Base-by-base conservation (phyloP, 2,888 invertebrate genomes). In the Lycocerus yunnanus region DNA sequence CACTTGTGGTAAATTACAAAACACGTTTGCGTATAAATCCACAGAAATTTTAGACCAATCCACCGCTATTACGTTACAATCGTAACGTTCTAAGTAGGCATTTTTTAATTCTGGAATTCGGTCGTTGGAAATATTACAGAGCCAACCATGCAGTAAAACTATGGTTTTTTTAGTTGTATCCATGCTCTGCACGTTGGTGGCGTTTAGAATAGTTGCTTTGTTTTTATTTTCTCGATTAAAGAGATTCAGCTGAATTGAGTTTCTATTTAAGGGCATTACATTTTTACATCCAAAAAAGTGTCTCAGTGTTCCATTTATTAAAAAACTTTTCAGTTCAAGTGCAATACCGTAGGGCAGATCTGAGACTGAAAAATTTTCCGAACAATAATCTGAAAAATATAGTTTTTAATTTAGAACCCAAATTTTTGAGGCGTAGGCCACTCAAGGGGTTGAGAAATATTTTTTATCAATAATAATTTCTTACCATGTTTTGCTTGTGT, bases 71-170 rank as follows among this genome's bases (percentile, higher is more conserved):
- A 75, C 43, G 15, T 75, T 72, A 13, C 11, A 15, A 24, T 75
- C 75, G n/a, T 69, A 59, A 13, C 72, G 67, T 16, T 18, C 14
- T 15, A 75, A 43, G 24, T 75, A 75, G 13, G 72, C 69, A 10
- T 72, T 24, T 67, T 58, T 75, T 8, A 75, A 13, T 67, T 72
- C 58, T 1, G 72, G 75, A 15, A 75, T 59, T 58, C 65, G 9
- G 15, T 70, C 68, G 24, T 72, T 70, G 1, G 67, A 61, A 2
- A 67, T 16, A 15, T 69, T 75, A 16, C 75, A 75, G 3, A 72
- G 20, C 72, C 72, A 75, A 13, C 75, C 75, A 3, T 66, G 75
- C 1, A 66, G 6, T 66, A 72, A 43, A 58, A 74, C 15, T 18
- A 58, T 58, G 3, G 27, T 65, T 18, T 16, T 15, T 10, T 59